Evolutionary conservation across 2,797 vertebrate species (phyloP).

Genomic region (Melanotaenia boesemani): DNA sequence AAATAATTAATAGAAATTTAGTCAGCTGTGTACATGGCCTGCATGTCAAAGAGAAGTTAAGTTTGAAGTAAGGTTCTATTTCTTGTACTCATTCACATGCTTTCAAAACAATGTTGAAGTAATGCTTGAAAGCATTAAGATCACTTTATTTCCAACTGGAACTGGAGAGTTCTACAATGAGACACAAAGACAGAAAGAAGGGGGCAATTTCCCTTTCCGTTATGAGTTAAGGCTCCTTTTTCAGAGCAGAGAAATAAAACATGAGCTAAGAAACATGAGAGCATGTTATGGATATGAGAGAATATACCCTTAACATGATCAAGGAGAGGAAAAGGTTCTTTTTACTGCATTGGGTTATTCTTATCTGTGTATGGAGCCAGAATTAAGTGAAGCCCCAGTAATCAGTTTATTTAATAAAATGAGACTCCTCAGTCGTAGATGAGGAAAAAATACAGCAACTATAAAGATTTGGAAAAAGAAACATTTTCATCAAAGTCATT

Average conservation of each 20-base stretch:
- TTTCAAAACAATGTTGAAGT: slow-evolving; percentile 63
- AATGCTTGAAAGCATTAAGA: slow-evolving; percentile 70
- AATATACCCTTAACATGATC: slow-evolving; percentile 62
- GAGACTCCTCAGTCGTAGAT: slow-evolving; percentile 12
- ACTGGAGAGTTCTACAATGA: slow-evolving; percentile 31
- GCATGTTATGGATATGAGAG: slow-evolving; percentile 61
- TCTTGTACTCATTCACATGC: slow-evolving; percentile 70
- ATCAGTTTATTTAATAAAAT: slow-evolving; percentile 42
- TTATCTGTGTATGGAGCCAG: slow-evolving; percentile 55
- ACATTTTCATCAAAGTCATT: not conserved
- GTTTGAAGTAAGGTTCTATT: slow-evolving; percentile 57
- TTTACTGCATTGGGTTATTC: slow-evolving; percentile 46
- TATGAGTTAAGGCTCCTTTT: slow-evolving; percentile 27
- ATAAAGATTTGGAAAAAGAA: not conserved
- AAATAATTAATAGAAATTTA: slow-evolving; percentile 50
- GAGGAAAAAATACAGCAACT: too few species aligned
- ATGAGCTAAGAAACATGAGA: slow-evolving; percentile 66
- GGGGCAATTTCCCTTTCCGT: slow-evolving; percentile 48
- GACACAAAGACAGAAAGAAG: slow-evolving; percentile 41
- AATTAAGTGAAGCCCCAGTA: slow-evolving; percentile 47
- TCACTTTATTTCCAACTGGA: slow-evolving; percentile 80
- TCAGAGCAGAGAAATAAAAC: slow-evolving; percentile 62
- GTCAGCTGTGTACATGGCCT: slow-evolving; percentile 55
- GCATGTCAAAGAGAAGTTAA: slow-evolving; percentile 70
- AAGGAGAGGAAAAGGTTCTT: slow-evolving; percentile 60